These are phyloP conservation scores for Nothura maculosa DNA, from an alignment of 2,797 vertebrate genomes.

Conservation along the genomic window DNA sequence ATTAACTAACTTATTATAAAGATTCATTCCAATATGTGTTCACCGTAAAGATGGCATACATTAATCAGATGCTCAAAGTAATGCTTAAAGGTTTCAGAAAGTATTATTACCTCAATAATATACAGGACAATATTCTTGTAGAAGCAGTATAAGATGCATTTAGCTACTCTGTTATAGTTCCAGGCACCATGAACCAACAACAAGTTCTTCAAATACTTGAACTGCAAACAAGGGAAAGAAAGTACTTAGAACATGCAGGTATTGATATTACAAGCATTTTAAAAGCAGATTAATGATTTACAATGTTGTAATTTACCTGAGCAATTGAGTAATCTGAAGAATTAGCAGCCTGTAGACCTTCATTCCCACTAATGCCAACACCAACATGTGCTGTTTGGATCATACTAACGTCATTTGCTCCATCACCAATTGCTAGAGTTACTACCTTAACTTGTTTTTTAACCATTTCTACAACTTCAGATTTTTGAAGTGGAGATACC, in stretches of 20 bases:
- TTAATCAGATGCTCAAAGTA: background rate
- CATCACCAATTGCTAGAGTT: slow-evolving; percentile 96
- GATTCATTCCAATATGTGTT: background rate
- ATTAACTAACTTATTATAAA: background rate
- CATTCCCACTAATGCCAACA: slow-evolving; percentile 97
- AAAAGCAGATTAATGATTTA: background rate
- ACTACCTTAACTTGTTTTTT: slow-evolving; percentile 98
- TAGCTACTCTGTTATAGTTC: slow-evolving; percentile 95
- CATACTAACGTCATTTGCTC: slow-evolving; percentile 99
- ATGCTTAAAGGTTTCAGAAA: background rate
- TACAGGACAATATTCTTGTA: slow-evolving; percentile 98
- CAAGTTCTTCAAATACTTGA: slow-evolving; percentile 92
- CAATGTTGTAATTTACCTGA: slow-evolving; percentile 84
- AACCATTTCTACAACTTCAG: slow-evolving; percentile 98
- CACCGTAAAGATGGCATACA: background rate
- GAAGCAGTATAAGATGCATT: slow-evolving; percentile 96
- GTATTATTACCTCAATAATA: slow-evolving; percentile 89
- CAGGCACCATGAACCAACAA: slow-evolving; percentile 94
- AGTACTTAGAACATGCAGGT: background rate
- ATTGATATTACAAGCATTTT: background rate
- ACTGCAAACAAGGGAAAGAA: slow-evolving; percentile 82
- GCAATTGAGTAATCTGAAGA: slow-evolving; percentile 99
- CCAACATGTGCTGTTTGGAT: slow-evolving; percentile 98
- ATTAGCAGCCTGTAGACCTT: slow-evolving; percentile 97
- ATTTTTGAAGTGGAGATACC: slow-evolving; percentile 99